A percentile compares a stretch with the other conserved stretches of the same genome.
Evolutionary conservation across 2,888 invertebrate genomes (phyloP).

Genomic region (Thereva nobilitata): DNA sequence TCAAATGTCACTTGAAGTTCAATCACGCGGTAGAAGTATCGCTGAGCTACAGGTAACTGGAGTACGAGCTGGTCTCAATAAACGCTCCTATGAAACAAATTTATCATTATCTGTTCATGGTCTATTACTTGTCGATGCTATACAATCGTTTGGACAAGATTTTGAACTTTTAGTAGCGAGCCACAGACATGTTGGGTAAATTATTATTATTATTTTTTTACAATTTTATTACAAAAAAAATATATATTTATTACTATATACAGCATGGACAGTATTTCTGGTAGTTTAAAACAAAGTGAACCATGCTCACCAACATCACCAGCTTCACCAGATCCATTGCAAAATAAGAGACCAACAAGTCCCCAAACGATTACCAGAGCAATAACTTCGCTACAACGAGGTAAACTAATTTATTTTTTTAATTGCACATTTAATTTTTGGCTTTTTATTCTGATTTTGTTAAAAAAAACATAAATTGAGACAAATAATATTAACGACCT

Average conservation of each 20-base stretch:
- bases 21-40: conserved; percentile 84
- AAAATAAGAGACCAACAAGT: conserved; percentile 59
- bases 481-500: too few relatives aligned
- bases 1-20: conserved; percentile 83
- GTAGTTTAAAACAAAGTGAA: conserved; percentile 89
- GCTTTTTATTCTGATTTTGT: conserved; percentile 18
- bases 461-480: background rate
- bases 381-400: conserved; percentile 59
- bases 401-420: conserved; percentile 47
- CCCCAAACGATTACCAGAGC: conserved; percentile 64
- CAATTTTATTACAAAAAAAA: background rate
- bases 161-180: conserved; percentile 93
- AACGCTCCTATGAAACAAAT: conserved; percentile 74
- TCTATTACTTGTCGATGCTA: conserved; percentile 87
- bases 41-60: conserved; percentile 93
- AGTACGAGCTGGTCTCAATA: conserved; percentile 75
- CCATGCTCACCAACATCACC: conserved; percentile 88
- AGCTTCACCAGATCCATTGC: conserved; percentile 67
- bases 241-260: conserved; percentile 23
- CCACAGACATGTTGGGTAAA: conserved; percentile 88
- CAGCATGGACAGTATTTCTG: conserved; percentile 92
- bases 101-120: conserved; percentile 89
- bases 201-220: conserved; percentile 21
- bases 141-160: conserved; percentile 94
- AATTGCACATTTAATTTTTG: conserved; percentile 47